Conservation (phyloP, 2,113 vertebrate species). For the Propithecus coquereli region DNA sequence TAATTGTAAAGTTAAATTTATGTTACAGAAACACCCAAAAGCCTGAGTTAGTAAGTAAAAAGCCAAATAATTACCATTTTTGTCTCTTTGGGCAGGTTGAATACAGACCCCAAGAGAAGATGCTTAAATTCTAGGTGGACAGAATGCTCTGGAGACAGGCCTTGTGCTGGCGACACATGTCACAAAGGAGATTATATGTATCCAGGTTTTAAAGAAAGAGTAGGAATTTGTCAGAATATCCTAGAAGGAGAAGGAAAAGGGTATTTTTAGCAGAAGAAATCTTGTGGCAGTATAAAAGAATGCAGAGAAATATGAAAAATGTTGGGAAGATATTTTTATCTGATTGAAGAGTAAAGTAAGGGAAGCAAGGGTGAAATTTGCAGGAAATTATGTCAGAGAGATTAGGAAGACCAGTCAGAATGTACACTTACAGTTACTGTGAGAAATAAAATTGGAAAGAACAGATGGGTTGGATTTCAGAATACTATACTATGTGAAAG, state of each 20-base stretch:
- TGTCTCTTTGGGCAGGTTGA: neutral
- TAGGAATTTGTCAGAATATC: neutral
- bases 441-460: neutral
- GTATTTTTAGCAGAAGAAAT: neutral
- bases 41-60: neutral
- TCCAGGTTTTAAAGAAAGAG: neutral
- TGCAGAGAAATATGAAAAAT: neutral
- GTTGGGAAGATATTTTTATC: neutral
- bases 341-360: neutral
- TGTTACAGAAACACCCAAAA: neutral
- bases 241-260: neutral
- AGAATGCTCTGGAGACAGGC: neutral
- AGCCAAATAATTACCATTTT: neutral
- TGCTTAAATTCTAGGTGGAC: neutral
- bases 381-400: neutral
- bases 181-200: neutral
- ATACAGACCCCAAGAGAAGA: neutral
- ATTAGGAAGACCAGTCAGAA: neutral
- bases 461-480: neutral
- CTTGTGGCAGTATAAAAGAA: neutral
- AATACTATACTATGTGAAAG: neutral
- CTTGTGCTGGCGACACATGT: neutral
- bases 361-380: neutral
- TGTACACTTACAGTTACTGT: neutral
- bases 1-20: neutral